Evolutionary conservation across 1,140 invertebrate genomes (phyloP), one percentile per base, ranked within the genome.

Genomic region (Pinna nobilis): DNA sequence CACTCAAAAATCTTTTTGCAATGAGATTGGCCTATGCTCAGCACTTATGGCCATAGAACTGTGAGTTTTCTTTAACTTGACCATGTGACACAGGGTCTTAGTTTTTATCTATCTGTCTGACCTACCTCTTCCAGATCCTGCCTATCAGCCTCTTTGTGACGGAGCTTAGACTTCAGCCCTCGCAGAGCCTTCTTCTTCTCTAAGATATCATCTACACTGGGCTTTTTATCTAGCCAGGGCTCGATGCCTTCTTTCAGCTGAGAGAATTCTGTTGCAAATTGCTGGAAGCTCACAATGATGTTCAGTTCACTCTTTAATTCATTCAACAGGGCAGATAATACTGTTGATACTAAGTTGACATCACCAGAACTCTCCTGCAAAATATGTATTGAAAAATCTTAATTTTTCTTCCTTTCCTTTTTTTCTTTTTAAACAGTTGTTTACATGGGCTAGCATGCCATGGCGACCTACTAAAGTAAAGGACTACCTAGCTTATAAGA

Each of bases 61-160:
- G n/a, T n/a, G n/a, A n/a, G n/a, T n/a, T n/a, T n/a, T n/a, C n/a
- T 5, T 32, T 33, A 15, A 35, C 55, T 33, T 33, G 30, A 77
- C 76, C 80, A 78, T 82, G 37, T 11, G 60, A 66, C 28, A 23
- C n/a, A 35, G 66, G 25, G 11, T 30, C 18, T 25, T 63, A 41
- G n/a, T 18, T 25, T 13, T 39, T 41, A 33, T 33, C 28, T 25
- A 49, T 39, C 39, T 13, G n/a, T 44, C 44, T 20, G 23, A 53
- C 60, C 37, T 64, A 83, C 83, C 80, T 84, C 83, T 64, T 83
- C 83, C 3, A 79, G 47, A 67, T 84, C 83, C 32, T 78, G 76
- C 63, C 78, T 79, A 44, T 84, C 83, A 20, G 83, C 83, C 28
- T 83, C 76, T 59, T 74, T 80, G 37, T 84, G 83, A 3, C 83